Base-by-base conservation (phyloP, 2,113 vertebrate genomes). In the Setophaga petechia region DNA sequence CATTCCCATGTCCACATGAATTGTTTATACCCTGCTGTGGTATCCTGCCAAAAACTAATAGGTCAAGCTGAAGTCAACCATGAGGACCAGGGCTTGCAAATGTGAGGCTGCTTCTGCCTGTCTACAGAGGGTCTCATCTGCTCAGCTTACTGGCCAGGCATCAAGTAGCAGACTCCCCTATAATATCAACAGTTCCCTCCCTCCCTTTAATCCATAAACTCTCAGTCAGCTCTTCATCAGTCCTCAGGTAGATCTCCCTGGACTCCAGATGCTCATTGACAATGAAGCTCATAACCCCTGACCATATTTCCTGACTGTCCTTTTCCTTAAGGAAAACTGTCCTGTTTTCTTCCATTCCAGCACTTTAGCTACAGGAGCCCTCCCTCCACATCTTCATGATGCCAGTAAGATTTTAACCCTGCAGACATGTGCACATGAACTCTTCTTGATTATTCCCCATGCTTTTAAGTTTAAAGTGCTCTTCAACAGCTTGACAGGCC, bases 101-200 rank as follows among this genome's bases (percentile, higher is more conserved):
- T 4, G 12, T 55, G 49, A 65, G 18, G 18, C 23, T 57, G 5
- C 6, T 65, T 74, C 41, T 57, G 5, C 37, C n/a, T 28, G 5
- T n/a, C 23, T 84, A 1, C 12, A 47, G 41, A 47, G 23, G 19
- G 7, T 33, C 14, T 39, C 11, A 65, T 63, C n/a, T 28, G 7
- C 28, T 46, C 27, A 37, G 39, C 8, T 54, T 55, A 37, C 39
- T 46, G 22, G 10, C 47, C 18, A 73, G 58, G 33, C 5, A 55
- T 9, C 16, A 25, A 37, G n/a, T 4, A n/a, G 11, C 19, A 71
- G n/a, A 41, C 16, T 35, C 9, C 13, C 0, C 1, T 49, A 22
- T 25, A 41, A 8, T 16, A 39, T 55, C 19, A 62, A 5, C 8
- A 10, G 17, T 33, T 61, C 27, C 22, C 37, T 25, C 9, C 10